phyloP scores from a whole-genome alignment of 1,140 invertebrate genomes.

The Hestina assimilis region DNA sequence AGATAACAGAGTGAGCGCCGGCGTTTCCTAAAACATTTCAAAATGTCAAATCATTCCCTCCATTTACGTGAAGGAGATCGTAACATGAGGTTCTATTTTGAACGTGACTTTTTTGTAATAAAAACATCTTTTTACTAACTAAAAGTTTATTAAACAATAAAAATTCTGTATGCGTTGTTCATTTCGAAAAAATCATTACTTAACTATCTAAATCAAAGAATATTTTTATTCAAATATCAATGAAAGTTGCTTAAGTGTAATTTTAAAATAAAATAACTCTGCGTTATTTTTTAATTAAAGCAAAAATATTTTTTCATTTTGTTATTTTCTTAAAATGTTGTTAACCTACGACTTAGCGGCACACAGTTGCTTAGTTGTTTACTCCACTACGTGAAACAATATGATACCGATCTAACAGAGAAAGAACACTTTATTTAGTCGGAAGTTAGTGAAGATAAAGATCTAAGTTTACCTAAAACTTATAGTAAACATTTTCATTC shows the following conservation, averaged over 20 bases:
- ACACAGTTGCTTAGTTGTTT: constrained; percentile 45
- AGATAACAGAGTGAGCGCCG: constrained; percentile 44
- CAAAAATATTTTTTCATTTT: too few relatives aligned
- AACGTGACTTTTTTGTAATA: too few relatives aligned
- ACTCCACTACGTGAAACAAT: constrained; percentile 26
- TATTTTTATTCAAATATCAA: too few relatives aligned
- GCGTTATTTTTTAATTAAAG: neutral
- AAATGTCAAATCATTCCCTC: constrained; percentile 71
- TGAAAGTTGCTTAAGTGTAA: too few relatives aligned
- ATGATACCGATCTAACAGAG: constrained; percentile 33
- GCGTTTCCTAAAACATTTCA: constrained; percentile 70
- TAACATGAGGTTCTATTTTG: constrained; percentile 18
- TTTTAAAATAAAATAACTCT: too few relatives aligned
- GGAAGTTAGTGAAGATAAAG: constrained; percentile 8
- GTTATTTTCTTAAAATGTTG: constrained; percentile 31
- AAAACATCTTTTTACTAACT: too few relatives aligned
- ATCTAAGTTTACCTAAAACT: constrained; percentile 21
- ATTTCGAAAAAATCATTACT: too few relatives aligned
- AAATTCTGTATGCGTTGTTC: too few relatives aligned
- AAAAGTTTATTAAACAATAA: too few relatives aligned
- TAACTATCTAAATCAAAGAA: too few relatives aligned
- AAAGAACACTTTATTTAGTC: constrained; percentile 14
- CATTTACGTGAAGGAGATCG: constrained; percentile 46
- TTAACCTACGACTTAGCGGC: constrained; percentile 7
- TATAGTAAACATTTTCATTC: constrained; percentile 10